Evolutionary conservation across 1,140 invertebrate genomes (phyloP), one percentile per base, ranked within the genome.

Genomic region (Scaptodrosophila lebanonensis): DNA sequence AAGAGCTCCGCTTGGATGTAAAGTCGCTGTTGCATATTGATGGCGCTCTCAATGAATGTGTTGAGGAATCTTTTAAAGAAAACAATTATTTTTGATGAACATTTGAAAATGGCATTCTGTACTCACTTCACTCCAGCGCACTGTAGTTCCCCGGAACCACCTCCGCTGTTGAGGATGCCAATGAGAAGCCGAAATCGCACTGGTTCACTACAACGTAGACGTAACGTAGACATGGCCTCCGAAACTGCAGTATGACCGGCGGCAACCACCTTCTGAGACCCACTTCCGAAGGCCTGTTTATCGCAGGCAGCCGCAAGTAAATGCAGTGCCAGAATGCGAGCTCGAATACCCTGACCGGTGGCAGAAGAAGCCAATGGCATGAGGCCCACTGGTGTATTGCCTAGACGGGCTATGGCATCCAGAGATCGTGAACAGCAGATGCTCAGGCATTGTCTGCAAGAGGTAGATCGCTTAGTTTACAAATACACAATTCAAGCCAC

Each of bases 1-100:
- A 93, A 92, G 17, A 97, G 87, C 86, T 96, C 95, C 4, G 95
- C 94, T 88, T 98, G 96, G 36, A 98, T 92, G 85, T 97, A 96
- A 6, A 98, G 90, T 58, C 92, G 91, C 22, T 93, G 91, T 69
- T 95, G 94, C 0, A 92, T 88, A 12, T 90, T 90, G 0, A 91
- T 91, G 0, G 94, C 91, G 5, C 93, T 94, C 56, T 91, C 90
- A 9, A 97, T 86, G 61, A 97, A 92, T 0, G 92, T 91, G 69
- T 97, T 97, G 15, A 98, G 88, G 83, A 97, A 97, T 36, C 84
- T 86, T 11, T 1, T 8, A 9, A 7, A 9, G 4, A 33, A 52
- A 11, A 43, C 17, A 33, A 30, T 11, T 25, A 12, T 9, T 2
- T 39, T 0, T 18, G 7, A 9, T 27, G 0, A 2, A 2, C 0